Conservation (phyloP, 2,888 invertebrate genomes). For the Rhopalosiphum nymphaeae region DNA sequence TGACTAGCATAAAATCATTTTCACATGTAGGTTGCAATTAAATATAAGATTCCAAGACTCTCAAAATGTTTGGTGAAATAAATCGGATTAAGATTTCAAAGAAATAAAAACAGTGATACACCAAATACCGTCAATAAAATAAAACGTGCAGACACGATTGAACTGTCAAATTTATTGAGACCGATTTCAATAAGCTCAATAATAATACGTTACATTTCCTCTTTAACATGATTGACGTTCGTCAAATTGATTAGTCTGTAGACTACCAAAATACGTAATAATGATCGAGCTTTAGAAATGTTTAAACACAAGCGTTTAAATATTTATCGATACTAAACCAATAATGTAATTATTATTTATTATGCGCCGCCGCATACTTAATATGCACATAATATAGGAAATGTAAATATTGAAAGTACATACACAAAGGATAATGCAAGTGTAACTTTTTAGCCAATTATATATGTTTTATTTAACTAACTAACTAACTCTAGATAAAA, state of each 20-base stretch:
- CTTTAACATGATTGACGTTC: not conserved
- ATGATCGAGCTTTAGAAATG: not conserved
- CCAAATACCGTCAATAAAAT: not conserved
- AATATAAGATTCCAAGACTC: not conserved
- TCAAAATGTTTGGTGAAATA: not conserved
- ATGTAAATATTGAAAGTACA: not conserved
- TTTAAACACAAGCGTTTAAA: not conserved
- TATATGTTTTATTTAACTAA: not conserved
- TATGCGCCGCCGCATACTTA: not conserved
- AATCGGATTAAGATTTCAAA: not conserved
- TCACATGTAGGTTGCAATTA: not conserved
- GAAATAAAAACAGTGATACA: not conserved
- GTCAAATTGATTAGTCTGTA: not conserved
- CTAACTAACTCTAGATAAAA: not conserved
- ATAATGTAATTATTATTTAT: conserved; percentile 4
- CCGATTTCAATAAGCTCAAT: not conserved
- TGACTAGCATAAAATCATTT: not conserved
- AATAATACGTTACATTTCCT: not conserved
- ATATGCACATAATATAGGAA: not conserved
- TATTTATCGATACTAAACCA: not conserved
- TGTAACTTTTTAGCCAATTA: not conserved
- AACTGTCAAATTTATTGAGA: not conserved
- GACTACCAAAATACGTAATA: not conserved
- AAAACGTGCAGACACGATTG: not conserved
- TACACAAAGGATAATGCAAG: not conserved